Base-by-base conservation (phyloP, 2,113 vertebrate genomes). In the Cyprinodon variegatus region DNA sequence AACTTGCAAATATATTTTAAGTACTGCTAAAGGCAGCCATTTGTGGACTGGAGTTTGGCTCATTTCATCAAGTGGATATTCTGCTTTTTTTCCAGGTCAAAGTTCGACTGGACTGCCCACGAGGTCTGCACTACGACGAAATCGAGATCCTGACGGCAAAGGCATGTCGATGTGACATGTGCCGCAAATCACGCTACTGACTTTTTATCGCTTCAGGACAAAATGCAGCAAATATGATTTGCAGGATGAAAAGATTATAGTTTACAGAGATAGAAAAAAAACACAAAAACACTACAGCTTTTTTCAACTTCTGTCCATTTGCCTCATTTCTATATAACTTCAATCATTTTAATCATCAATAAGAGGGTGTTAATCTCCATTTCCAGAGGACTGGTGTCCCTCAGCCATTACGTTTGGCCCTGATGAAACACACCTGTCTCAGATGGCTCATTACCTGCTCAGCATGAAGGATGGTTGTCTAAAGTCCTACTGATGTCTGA, bases 141-240 rank as follows among this genome's bases (percentile, higher is more conserved):
- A 89, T 96, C 2, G 95, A 96, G 82, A 93, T 96, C 80, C 93
- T 96, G 83, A 95, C 96, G 0, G 96, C 96, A 0, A 89, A 84
- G 82, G 88, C 93, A 22, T 98, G 96, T 68, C 95, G 92, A 75
- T 97, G 96, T 59, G 95, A 96, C 89, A 95, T 95, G 94, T 98
- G 96, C 71, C 95, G 94, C 74, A 94, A 95, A 74, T 95, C 95
- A 0, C 94, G 96, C 84, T 96, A 96, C 86, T 98, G 92, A 94
- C 20, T 9, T n/a, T 57, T 57, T 8, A 57, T n/a, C 7, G 8
- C 8, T 57, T 8, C 17, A 3, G 17, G 71, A 72, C n/a, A 57
- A 22, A 12, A 43, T 9, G 20, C 22, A 37, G 41, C 63, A 41
- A 14, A 2, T 17, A 4, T 6, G 15, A 53, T 53, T 8, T 17